A percentile compares a stretch with the other conserved stretches of the same genome.
These are phyloP conservation scores for Callithrix jacchus DNA, from an alignment of 2,113 vertebrate species.

Conservation along the genomic window DNA sequence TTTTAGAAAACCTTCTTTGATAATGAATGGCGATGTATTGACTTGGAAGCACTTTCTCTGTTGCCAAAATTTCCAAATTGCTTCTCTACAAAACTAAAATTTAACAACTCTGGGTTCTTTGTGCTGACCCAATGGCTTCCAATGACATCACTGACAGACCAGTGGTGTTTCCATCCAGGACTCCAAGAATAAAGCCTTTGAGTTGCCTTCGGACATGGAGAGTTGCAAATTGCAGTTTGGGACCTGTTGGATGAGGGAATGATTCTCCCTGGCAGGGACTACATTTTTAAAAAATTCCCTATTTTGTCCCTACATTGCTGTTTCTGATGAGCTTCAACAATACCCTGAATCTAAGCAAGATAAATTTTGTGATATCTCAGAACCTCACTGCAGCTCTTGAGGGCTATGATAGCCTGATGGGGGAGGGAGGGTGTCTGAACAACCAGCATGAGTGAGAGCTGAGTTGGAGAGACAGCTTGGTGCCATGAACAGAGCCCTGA, in stretches of 20 bases:
- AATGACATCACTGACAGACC: not conserved
- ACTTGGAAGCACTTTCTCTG: not conserved
- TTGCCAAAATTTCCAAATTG: not conserved
- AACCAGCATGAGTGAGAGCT: rapidly evolving
- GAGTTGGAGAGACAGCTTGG: not conserved
- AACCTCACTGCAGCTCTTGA: rapidly evolving
- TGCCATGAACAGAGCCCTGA: rapidly evolving
- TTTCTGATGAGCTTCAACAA: not conserved
- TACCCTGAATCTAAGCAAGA: not conserved
- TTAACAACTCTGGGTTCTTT: not conserved
- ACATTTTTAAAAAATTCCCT: not conserved
- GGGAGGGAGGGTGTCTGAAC: not conserved
- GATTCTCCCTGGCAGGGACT: not conserved
- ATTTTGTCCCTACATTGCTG: not conserved
- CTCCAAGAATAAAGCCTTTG: not conserved
- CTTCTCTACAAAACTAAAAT: not conserved
- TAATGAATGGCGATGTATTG: not conserved
- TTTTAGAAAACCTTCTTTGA: not conserved
- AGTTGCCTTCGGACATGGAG: not conserved
- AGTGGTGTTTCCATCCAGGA: not conserved
- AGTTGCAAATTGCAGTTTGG: not conserved
- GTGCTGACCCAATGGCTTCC: not conserved
- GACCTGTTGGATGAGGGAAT: not conserved
- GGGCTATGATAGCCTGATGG: not conserved
- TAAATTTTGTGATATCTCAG: rapidly evolving